Evolutionary conservation across 2,888 invertebrate species (phyloP).

Genomic region (Pristionchus maxplancki): DNA sequence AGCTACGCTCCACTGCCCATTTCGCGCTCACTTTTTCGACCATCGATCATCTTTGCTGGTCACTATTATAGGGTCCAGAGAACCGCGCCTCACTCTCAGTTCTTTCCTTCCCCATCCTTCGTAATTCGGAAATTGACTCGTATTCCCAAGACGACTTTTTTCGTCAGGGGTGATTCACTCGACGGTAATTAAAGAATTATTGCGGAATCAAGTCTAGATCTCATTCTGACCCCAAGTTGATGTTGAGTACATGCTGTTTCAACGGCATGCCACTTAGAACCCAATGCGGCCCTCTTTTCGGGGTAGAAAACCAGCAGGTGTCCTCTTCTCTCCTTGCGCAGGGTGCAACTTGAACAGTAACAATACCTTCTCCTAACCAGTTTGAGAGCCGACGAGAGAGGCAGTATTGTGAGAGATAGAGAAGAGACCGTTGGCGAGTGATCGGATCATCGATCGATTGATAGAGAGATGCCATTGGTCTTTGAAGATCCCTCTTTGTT

Average conservation of each 20-base stretch:
- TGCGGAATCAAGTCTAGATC: too few species aligned
- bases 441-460: constrained; percentile 14
- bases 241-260: too few species aligned
- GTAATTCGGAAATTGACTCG: too few species aligned
- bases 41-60: neutral
- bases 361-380: constrained; percentile 29
- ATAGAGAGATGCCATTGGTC: too few species aligned
- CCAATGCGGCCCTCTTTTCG: neutral
- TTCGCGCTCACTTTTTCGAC: neutral
- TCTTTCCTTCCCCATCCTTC: neutral
- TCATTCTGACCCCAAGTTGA: too few species aligned
- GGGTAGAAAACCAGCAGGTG: constrained; percentile 1
- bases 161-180: too few species aligned
- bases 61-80: constrained; percentile 4
- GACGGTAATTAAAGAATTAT: too few species aligned
- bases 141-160: too few species aligned
- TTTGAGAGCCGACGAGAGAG: neutral
- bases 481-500: neutral
- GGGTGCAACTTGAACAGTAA: constrained; percentile 35
- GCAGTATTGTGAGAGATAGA: constrained; percentile 24
- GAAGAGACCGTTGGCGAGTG: neutral
- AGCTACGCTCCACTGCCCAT: neutral
- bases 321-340: too few species aligned
- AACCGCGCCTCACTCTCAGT: neutral
- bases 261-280: too few species aligned